Percentiles rank a stretch among this genome's conserved stretches.
These are phyloP conservation scores for Ceyx cyanopectus DNA, from an alignment of 2,113 vertebrate genomes.

Conservation along the genomic window DNA sequence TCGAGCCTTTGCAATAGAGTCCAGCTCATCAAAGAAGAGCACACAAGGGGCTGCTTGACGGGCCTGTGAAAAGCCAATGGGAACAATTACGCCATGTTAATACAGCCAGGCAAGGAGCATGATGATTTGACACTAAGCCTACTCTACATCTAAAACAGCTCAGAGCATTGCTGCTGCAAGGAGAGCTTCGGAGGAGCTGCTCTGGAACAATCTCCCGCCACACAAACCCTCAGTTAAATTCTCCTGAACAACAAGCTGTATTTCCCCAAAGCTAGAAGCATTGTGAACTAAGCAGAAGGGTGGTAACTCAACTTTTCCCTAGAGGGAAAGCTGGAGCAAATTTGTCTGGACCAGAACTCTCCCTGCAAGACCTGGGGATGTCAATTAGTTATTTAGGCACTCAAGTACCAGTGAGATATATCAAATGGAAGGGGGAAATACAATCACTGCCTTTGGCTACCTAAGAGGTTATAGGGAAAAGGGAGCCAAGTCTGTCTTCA, in stretches of 20 bases:
- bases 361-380: background rate
- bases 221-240: background rate
- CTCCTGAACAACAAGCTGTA: accelerated
- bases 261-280: background rate
- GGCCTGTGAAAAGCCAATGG: background rate
- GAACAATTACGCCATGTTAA: background rate
- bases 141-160: background rate
- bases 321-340: background rate
- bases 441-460: background rate
- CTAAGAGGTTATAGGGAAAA: no score
- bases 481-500: no score
- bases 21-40: conserved; percentile 97
- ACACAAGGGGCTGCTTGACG: conserved; percentile 94
- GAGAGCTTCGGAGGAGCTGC: background rate
- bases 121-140: background rate
- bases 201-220: background rate
- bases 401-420: background rate
- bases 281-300: background rate
- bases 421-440: background rate
- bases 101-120: background rate
- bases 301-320: background rate
- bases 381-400: background rate
- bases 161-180: background rate
- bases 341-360: background rate
- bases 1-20: conserved; percentile 97